phyloP scores from a whole-genome alignment of 2,888 invertebrate genomes.

The Acheta domesticus region DNA sequence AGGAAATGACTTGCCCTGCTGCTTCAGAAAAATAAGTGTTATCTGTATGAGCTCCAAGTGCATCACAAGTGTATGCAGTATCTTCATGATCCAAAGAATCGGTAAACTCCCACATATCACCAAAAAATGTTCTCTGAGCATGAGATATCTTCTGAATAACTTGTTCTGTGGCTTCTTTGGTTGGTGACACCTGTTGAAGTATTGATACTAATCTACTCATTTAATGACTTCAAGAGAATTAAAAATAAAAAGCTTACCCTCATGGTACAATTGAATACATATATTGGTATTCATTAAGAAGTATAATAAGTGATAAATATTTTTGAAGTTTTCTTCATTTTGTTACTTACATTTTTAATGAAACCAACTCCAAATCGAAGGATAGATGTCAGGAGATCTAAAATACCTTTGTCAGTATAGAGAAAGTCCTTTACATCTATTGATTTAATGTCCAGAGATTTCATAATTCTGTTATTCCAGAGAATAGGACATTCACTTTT shows the following conservation, averaged over 20 bases:
- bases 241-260: too few relatives aligned
- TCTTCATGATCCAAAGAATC: conserved; percentile 61
- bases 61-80: conserved; percentile 67
- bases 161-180: conserved; percentile 52
- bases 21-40: conserved; percentile 74
- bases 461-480: conserved; percentile 52
- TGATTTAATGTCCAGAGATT: conserved; percentile 42
- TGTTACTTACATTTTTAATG: conserved; percentile 29
- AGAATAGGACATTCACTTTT: conserved; percentile 39
- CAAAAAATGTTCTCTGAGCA: conserved; percentile 67
- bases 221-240: conserved; percentile 35
- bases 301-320: too few relatives aligned
- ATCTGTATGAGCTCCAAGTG: conserved; percentile 71
- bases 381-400: conserved; percentile 52
- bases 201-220: conserved; percentile 30
- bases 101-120: conserved; percentile 68
- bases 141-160: conserved; percentile 59
- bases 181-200: conserved; percentile 50
- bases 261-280: too few relatives aligned
- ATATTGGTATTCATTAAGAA: too few relatives aligned
- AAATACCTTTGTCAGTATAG: conserved; percentile 48
- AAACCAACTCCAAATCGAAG: conserved; percentile 53
- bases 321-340: too few relatives aligned
- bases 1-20: conserved; percentile 55
- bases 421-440: conserved; percentile 48